Evolutionary conservation across 2,797 vertebrate species (phyloP).

Genomic region (Manis pentadactyla): DNA sequence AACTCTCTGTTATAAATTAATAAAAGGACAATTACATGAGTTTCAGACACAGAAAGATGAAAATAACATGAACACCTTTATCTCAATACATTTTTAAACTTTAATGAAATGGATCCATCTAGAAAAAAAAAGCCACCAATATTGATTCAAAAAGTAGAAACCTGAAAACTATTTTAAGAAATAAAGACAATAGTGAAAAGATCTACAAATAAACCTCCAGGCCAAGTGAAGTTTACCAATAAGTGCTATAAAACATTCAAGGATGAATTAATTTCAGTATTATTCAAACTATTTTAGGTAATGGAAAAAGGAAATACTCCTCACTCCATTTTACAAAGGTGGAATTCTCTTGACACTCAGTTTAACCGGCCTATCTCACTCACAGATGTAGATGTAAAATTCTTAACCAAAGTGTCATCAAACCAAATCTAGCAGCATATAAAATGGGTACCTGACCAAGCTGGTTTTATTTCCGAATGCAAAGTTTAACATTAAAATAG

Average conservation of each 20-base stretch:
- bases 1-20: neutral
- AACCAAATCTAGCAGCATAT: neutral
- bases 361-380: neutral
- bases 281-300: neutral
- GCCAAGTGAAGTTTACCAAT: neutral
- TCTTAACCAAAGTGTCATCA: neutral
- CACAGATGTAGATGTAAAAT: neutral
- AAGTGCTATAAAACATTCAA: neutral
- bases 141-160: slow-evolving; percentile 22
- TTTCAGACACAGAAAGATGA: neutral
- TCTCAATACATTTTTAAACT: neutral
- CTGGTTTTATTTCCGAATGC: slow-evolving; percentile 24
- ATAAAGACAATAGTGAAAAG: neutral
- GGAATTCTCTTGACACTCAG: neutral
- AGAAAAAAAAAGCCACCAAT: neutral
- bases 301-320: neutral
- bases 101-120: neutral
- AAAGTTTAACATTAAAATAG: neutral
- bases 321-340: neutral
- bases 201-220: neutral
- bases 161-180: neutral
- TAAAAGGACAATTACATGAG: neutral
- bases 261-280: neutral
- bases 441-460: neutral
- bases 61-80: neutral